Percentiles rank a stretch among this genome's conserved stretches.
phyloP scores from a whole-genome alignment of 2,113 vertebrate genomes.

The Menura novaehollandiae region DNA sequence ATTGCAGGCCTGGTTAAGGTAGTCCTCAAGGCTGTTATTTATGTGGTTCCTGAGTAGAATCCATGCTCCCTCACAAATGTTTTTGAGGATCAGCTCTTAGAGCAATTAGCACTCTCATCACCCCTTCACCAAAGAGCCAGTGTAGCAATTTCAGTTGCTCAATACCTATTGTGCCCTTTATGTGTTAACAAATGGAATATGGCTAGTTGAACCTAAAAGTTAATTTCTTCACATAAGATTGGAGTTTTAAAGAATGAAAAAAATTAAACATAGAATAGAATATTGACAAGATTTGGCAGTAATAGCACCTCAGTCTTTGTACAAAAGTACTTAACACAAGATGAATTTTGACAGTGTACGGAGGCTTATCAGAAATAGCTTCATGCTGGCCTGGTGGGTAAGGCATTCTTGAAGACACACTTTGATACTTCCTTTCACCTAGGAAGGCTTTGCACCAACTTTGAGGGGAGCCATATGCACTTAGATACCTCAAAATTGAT shows the following conservation, averaged over 20 bases:
- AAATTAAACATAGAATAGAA: slow-evolving; percentile 6
- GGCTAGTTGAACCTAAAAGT: slow-evolving; percentile 23
- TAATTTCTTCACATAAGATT: slow-evolving; percentile 15
- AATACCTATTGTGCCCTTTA: not conserved
- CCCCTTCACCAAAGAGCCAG: slow-evolving; percentile 42
- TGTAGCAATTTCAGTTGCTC: slow-evolving; percentile 31
- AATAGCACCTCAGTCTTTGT: slow-evolving; percentile 22
- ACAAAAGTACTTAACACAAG: not conserved
- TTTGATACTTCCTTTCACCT: not conserved
- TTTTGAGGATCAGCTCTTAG: not conserved
- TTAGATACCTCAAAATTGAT: slow-evolving; percentile 29
- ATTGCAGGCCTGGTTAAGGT: not conserved
- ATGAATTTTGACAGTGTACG: slow-evolving; percentile 13
- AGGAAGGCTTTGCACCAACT: not conserved
- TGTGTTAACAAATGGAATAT: slow-evolving; percentile 35
- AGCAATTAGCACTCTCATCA: not conserved
- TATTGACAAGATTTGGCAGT: not conserved
- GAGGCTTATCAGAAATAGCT: slow-evolving; percentile 37
- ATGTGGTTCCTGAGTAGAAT: not conserved
- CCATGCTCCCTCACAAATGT: not conserved
- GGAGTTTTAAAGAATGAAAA: slow-evolving; percentile 12
- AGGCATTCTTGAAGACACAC: not conserved
- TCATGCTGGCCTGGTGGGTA: slow-evolving; percentile 3
- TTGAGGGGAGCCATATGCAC: slow-evolving; percentile 13
- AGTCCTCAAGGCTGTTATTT: not conserved